Base-by-base conservation (phyloP, 2,888 invertebrate genomes). In the Eurytoma adleriae region DNA sequence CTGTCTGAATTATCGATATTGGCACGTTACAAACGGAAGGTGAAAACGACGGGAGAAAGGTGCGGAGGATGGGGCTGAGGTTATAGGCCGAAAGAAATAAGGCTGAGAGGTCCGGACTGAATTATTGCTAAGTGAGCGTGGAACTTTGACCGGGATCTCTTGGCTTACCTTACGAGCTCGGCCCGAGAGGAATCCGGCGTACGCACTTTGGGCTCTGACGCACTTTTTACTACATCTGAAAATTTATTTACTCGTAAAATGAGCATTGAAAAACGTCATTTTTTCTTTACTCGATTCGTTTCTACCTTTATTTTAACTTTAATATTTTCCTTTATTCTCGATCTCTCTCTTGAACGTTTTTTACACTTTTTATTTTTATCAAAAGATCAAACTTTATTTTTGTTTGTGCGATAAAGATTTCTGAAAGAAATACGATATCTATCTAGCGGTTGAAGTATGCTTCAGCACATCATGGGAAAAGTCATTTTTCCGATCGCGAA, bases 1-100 rank as follows among this genome's bases (percentile, higher is more conserved):
- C 40, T 40, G 40, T 40, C 87, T 89, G 88, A 89, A 87, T 89
- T 89, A 89, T 89, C 88, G 89, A 88, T 89, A 89, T 88, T 89
- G 89, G 88, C 87, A 84, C 85, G 85, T 86, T 86, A 83, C 83
- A 82, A 76, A 80, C 80, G 83, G 85, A 73, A 78, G 71, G 62
- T 69, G 77, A 73, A 77, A 75, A 80, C 75, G 62, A 72, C 78
- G 52, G 59, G 52, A 48, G 56, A 20, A 24, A 40, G n/a, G 16
- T 40, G 70, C 16, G 10, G 50, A 66, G 68, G 73, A 68, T 77
- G 83, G 69, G 82, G 84, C 54, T 79, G 76, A 79, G 83, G 83
- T 84, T 83, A 84, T 83, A 84, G 82, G 82, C 83, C 81, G 79
- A 84, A 83, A 86, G 83, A 83, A 70, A 83, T 67, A 69, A 79